These are phyloP conservation scores for Limnodromus scolopaceus DNA, from an alignment of 2,797 vertebrate genomes.

Conservation along the genomic window DNA sequence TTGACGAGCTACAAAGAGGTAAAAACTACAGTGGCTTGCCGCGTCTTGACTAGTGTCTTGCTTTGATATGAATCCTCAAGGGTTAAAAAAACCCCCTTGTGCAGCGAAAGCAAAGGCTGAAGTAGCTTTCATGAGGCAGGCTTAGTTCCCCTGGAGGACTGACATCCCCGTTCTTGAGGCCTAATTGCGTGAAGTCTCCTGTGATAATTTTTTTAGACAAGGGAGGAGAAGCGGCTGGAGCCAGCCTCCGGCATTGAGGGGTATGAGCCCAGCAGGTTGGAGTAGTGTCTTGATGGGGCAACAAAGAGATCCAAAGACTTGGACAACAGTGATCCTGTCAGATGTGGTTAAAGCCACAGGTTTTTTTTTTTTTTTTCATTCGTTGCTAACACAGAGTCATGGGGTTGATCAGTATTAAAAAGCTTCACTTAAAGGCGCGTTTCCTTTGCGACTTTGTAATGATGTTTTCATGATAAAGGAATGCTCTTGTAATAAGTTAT, in stretches of 20 bases:
- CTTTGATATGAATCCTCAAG: slow-evolving; percentile 54
- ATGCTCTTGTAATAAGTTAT: not conserved
- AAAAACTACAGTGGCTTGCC: not conserved
- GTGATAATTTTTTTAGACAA: slow-evolving; percentile 21
- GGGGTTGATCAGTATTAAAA: not conserved
- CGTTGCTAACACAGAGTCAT: not conserved
- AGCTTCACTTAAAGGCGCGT: not conserved
- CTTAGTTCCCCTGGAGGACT: slow-evolving; percentile 24
- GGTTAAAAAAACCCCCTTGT: slow-evolving; percentile 6
- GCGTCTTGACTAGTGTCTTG: not conserved
- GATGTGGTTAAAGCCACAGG: not conserved
- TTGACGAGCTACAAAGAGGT: slow-evolving; percentile 39
- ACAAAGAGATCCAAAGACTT: not conserved
- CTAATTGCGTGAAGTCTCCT: slow-evolving; percentile 36
- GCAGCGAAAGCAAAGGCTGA: not conserved
- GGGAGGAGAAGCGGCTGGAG: slow-evolving; percentile 9
- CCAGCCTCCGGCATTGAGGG: not conserved
- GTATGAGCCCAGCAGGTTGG: accelerated
- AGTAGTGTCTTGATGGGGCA: not conserved
- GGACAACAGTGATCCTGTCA: not conserved
- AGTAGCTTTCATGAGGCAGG: slow-evolving; percentile 44
- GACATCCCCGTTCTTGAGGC: slow-evolving; percentile 33
- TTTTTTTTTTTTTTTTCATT: not conserved
- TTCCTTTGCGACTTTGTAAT: not conserved
- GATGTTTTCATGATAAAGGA: not conserved